Conservation (phyloP, 2,113 vertebrate species). For the Tyrannus savana region DNA sequence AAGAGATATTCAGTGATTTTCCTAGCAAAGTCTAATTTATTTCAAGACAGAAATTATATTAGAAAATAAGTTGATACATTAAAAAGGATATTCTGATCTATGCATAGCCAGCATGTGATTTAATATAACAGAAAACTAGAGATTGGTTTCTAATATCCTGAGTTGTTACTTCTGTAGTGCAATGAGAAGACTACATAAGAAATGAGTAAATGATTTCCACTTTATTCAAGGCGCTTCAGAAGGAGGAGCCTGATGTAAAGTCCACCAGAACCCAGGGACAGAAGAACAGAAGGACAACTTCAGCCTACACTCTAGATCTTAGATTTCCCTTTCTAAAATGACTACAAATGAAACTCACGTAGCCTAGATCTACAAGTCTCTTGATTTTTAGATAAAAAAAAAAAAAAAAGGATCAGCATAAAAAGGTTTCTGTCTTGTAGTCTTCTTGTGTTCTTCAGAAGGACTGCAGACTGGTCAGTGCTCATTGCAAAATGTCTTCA, state of each 20-base stretch:
- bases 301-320: neutral
- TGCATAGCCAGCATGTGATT: neutral
- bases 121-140: neutral
- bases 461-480: neutral
- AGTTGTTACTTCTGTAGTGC: neutral
- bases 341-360: neutral
- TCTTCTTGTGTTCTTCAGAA: neutral
- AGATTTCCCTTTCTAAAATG: neutral
- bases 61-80: neutral
- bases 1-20: neutral
- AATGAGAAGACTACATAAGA: neutral
- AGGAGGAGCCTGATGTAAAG: neutral
- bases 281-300: neutral
- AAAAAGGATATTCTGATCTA: neutral
- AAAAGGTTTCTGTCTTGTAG: neutral
- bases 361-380: neutral
- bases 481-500: neutral
- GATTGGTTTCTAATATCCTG: neutral
- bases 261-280: neutral
- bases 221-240: neutral
- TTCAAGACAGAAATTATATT: neutral
- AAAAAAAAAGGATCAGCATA: no score
- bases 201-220: neutral
- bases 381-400: neutral
- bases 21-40: neutral